These are phyloP conservation scores for Coboldia fuscipes DNA, from an alignment of 1,140 invertebrate genomes.

Conservation along the genomic window DNA sequence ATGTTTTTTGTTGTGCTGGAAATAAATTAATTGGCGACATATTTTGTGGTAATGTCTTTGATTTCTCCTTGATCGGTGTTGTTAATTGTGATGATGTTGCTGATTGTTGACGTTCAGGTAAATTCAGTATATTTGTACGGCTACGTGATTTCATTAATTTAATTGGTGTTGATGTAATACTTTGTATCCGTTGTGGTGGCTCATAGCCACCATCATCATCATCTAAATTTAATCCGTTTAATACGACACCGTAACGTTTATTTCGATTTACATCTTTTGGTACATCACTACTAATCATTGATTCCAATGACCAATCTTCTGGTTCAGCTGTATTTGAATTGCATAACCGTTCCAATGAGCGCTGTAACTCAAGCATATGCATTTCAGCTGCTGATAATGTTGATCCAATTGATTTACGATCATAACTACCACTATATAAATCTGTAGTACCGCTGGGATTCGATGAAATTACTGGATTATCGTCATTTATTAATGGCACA, in stretches of 20 bases:
- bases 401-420: no score
- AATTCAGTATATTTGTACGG: slow-evolving; percentile 17
- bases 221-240: slow-evolving; percentile 15
- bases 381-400: no score
- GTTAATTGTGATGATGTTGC: slow-evolving; percentile 20
- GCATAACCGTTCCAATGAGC: no score
- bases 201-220: slow-evolving; percentile 2
- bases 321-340: neutral
- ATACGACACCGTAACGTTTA: slow-evolving; percentile 19
- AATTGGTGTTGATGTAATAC: slow-evolving; percentile 20
- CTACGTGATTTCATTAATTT: slow-evolving; percentile 22
- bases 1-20: slow-evolving; percentile 20
- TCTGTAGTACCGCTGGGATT: no score
- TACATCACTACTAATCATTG: neutral
- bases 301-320: slow-evolving; percentile 1
- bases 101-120: slow-evolving; percentile 6
- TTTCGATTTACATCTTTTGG: slow-evolving; percentile 4
- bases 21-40: slow-evolving; percentile 18
- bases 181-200: slow-evolving; percentile 20
- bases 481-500: slow-evolving; percentile 26
- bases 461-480: neutral
- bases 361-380: no score
- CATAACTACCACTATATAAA: no score
- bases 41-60: slow-evolving; percentile 32
- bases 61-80: slow-evolving; percentile 26